These are phyloP conservation scores for Stegophylla sp. DNA, from an alignment of 2,888 invertebrate genomes.

Conservation along the genomic window DNA sequence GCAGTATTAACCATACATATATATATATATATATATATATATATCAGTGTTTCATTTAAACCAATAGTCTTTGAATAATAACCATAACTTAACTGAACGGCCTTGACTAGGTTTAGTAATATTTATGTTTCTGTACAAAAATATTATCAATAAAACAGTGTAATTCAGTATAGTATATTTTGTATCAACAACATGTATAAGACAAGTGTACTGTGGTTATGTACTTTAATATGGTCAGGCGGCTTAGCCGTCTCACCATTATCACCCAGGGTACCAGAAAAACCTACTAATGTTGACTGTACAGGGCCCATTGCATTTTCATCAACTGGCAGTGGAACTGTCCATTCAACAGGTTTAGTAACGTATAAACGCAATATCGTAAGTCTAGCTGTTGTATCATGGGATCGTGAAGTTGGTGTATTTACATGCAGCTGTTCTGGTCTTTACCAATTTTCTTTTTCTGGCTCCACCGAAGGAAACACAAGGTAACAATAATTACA, in stretches of 20 bases:
- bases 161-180: not conserved
- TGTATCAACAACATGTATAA: not conserved
- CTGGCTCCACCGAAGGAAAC: constrained; percentile 35
- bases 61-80: constrained; percentile 1
- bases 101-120: constrained; percentile 13
- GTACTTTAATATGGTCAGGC: constrained; percentile 13
- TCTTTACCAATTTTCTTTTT: constrained; percentile 50
- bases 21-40: no score
- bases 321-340: constrained; percentile 20
- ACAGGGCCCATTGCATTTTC: constrained; percentile 35
- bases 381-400: constrained; percentile 8
- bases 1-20: not conserved
- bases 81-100: not conserved
- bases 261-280: not conserved
- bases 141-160: not conserved
- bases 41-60: not conserved
- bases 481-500: constrained; percentile 14
- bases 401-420: constrained; percentile 46
- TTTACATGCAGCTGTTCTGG: constrained; percentile 40
- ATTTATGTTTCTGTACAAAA: not conserved
- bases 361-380: constrained; percentile 12
- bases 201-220: constrained; percentile 19
- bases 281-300: constrained; percentile 14
- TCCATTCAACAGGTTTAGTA: constrained; percentile 36
- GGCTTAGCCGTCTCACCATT: constrained; percentile 22